These are phyloP conservation scores for Cosmia trapezina DNA, from an alignment of 2,888 invertebrate genomes.

Conservation along the genomic window DNA sequence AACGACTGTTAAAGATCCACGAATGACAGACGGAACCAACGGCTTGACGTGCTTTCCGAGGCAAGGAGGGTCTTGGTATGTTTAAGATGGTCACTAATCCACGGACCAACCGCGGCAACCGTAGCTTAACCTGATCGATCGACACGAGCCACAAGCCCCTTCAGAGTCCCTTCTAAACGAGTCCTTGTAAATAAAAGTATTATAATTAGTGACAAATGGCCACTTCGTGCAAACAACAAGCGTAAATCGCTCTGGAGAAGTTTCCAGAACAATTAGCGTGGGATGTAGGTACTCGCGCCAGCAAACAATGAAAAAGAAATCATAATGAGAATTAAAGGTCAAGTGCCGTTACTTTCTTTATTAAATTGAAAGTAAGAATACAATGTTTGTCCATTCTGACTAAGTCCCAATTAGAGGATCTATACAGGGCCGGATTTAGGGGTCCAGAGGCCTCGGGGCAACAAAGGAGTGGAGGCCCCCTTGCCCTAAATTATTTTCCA, in stretches of 20 bases:
- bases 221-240: slow-evolving; percentile 11
- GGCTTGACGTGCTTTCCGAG: too few species aligned
- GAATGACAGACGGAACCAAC: too few species aligned
- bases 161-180: not conserved
- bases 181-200: slow-evolving; percentile 13
- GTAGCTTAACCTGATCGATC: too few species aligned
- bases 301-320: slow-evolving; percentile 27
- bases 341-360: slow-evolving; percentile 6
- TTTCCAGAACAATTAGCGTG: not conserved
- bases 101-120: too few species aligned
- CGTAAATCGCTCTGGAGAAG: slow-evolving; percentile 6
- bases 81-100: too few species aligned
- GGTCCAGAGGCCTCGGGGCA: too few species aligned
- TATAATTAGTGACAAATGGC: slow-evolving; percentile 23
- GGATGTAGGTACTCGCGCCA: not conserved
- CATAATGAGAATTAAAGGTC: slow-evolving; percentile 4
- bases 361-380: slow-evolving; percentile 1
- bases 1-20: too few species aligned
- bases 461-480: too few species aligned
- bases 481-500: too few species aligned
- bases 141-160: too few species aligned
- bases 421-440: too few species aligned
- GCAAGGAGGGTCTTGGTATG: too few species aligned
- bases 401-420: not conserved
- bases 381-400: slow-evolving; percentile 1